These are phyloP conservation scores for Papilio helenus DNA, from an alignment of 1,140 invertebrate genomes.

Conservation along the genomic window DNA sequence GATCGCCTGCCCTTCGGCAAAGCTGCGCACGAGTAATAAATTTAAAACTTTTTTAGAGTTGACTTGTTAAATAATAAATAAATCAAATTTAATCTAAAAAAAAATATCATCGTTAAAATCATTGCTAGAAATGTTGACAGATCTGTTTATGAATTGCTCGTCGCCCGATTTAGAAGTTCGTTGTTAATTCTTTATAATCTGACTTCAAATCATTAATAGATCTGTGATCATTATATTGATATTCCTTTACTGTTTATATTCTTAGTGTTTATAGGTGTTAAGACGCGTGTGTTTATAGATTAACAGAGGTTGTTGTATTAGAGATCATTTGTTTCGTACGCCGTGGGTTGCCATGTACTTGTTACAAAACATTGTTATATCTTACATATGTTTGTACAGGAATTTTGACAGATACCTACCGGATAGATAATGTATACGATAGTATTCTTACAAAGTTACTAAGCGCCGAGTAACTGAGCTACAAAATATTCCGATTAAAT, in stretches of 20 bases:
- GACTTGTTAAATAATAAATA: neutral
- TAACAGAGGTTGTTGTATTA: neutral
- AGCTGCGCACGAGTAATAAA: neutral
- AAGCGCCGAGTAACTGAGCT: neutral
- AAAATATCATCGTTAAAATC: neutral
- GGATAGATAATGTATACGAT: too few species aligned
- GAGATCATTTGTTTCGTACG: neutral
- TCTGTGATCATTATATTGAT: neutral
- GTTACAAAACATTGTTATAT: too few species aligned
- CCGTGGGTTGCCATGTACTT: too few species aligned
- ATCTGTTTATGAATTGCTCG: neutral
- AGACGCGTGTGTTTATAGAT: slow-evolving; percentile 33
- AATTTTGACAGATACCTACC: too few species aligned
- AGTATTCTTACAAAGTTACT: too few species aligned
- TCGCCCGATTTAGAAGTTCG: neutral
- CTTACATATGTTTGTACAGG: too few species aligned
- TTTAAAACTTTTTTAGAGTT: neutral
- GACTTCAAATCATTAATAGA: neutral
- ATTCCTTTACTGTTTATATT: neutral
- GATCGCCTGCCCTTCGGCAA: too few species aligned
- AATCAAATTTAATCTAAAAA: neutral
- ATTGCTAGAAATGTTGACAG: neutral
- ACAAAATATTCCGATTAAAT: neutral
- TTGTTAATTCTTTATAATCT: neutral
- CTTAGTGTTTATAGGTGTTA: neutral